Evolutionary conservation across 1,140 invertebrate genomes (phyloP).

Genomic region (Platyura marginata): DNA sequence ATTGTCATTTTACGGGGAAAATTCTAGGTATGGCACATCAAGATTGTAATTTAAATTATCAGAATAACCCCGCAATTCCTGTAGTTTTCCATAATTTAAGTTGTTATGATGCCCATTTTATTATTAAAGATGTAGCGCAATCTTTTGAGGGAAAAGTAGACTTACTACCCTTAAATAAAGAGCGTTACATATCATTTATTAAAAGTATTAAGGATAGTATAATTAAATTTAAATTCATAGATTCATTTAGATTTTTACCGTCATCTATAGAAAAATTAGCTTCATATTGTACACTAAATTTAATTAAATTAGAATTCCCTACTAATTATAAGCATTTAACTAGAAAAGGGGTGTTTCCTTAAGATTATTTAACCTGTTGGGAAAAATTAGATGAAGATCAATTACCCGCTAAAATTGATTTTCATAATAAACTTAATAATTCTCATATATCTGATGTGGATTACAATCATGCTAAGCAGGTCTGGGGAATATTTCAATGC

Average conservation of each 20-base stretch:
- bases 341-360: conserved; percentile 17
- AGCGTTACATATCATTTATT: conserved; percentile 13
- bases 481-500: conserved; percentile 22
- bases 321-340: neutral
- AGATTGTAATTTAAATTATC: conserved; percentile 14
- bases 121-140: neutral
- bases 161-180: conserved; percentile 16
- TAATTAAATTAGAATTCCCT: neutral
- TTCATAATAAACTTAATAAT: conserved; percentile 19
- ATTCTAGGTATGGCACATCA: conserved; percentile 12
- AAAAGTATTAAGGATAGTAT: conserved; percentile 6
- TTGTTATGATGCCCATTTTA: conserved; percentile 2
- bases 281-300: neutral
- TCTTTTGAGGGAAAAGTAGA: conserved; percentile 6
- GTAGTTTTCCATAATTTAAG: conserved; percentile 21
- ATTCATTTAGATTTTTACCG: conserved; percentile 15
- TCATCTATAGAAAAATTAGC: conserved; percentile 8
- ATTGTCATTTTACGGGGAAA: conserved; percentile 13
- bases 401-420: conserved; percentile 18
- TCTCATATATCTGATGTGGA: conserved; percentile 14
- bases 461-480: conserved; percentile 20
- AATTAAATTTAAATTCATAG: conserved; percentile 14
- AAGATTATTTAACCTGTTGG: conserved; percentile 15
- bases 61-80: conserved; percentile 11
- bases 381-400: conserved; percentile 14